Evolutionary conservation across 2,888 invertebrate genomes (phyloP), one percentile per base, ranked within the genome.

Genomic region (Chironomus riparius): DNA sequence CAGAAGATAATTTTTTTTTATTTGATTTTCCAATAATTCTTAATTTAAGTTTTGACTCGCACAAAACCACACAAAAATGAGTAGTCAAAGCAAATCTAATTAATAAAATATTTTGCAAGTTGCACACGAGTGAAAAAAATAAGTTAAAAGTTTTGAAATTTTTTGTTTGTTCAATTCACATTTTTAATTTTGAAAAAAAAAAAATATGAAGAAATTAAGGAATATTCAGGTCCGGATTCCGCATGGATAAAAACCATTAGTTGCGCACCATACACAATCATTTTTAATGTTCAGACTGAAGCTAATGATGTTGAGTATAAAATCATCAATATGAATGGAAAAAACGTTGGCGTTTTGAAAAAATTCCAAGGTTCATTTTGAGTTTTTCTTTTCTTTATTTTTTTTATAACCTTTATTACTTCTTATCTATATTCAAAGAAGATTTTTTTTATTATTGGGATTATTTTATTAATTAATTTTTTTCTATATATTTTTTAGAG

Each of bases 191-290:
- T n/a, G n/a, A 12, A 18, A 50, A 76, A 28, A 56, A 38, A 48
- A 24, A 72, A 50, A 61, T 15, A 13, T 72, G 72, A 18, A 68
- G 74, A 22, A 38, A 24, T 47, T 38, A 68, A 74, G 10, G 65
- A 62, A 21, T 74, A 62, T 47, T 47, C 76, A n/a, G 18, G 62
- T 15, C 15, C 22, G 56, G 76, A 69, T n/a, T 10, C 68, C 13
- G 68, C 22, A 15, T 69, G 69, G 69, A 69, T 69, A n/a, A 76
- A 76, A 68, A 21, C 76, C 15, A 69, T 76, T n/a, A 76, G 28
- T 69, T 76, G 76, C 76, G 56, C 76, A 13, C 18, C 68, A 24
- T 69, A 56, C 28, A 28, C 50, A 69, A 76, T 76, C 69, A 76
- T 22, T 69, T 69, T 76, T 38, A 15, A 69, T 50, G 68, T 18